Conservation (phyloP, 2,113 vertebrate species). For the Mellivora capensis region DNA sequence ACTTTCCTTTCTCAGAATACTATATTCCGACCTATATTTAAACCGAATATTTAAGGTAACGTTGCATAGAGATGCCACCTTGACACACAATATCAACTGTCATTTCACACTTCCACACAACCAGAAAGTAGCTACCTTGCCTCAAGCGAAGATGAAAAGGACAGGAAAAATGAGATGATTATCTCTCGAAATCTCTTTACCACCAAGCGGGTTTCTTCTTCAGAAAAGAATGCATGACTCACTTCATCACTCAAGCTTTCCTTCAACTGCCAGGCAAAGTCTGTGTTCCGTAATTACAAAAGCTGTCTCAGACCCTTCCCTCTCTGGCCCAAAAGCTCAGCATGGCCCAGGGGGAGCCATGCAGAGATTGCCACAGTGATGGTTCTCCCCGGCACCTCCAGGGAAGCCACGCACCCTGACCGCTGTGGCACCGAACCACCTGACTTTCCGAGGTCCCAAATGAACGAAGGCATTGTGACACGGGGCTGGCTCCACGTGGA, state of each 20-base stretch:
- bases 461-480: fast-evolving
- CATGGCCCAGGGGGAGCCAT: background rate
- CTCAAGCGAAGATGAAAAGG: slow-evolving; percentile 63
- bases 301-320: background rate
- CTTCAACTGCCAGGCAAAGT: slow-evolving; percentile 34
- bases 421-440: fast-evolving
- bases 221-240: slow-evolving; percentile 40
- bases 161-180: slow-evolving; percentile 22
- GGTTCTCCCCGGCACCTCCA: fast-evolving
- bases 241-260: slow-evolving; percentile 15
- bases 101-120: slow-evolving; percentile 40
- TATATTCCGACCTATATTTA: slow-evolving; percentile 60
- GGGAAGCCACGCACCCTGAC: fast-evolving
- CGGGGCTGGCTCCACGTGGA: fast-evolving
- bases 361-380: fast-evolving
- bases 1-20: slow-evolving; percentile 14
- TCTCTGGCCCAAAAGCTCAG: background rate
- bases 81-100: slow-evolving; percentile 57
- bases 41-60: slow-evolving; percentile 40
- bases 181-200: slow-evolving; percentile 56
- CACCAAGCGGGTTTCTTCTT: slow-evolving; percentile 43
- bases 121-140: slow-evolving; percentile 53
- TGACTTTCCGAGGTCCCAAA: background rate
- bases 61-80: slow-evolving; percentile 54
- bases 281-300: background rate